Conservation (phyloP, 2,113 vertebrate species). For the Cyphomyrus discorhynchus region DNA sequence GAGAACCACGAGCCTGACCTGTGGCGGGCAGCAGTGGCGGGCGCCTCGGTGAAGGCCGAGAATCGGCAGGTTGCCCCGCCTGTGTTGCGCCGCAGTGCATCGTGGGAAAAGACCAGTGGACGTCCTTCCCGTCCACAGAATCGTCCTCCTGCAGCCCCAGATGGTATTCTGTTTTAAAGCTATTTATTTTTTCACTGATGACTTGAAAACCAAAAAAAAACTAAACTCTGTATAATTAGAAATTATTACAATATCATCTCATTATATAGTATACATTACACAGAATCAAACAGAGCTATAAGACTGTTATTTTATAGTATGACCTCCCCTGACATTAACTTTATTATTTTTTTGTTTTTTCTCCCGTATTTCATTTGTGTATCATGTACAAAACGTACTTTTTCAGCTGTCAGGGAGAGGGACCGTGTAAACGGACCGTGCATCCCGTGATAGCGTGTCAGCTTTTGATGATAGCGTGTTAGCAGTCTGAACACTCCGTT, state of each 20-base stretch:
- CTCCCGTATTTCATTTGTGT: not conserved
- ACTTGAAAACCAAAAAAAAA: constrained; percentile 22
- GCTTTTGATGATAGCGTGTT: not conserved
- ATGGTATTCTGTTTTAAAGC: constrained; percentile 21
- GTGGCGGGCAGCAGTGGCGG: not conserved
- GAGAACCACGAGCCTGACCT: constrained; percentile 21
- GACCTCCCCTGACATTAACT: not conserved
- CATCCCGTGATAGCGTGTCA: not conserved
- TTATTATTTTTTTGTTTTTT: not conserved
- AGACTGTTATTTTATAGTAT: constrained; percentile 12
- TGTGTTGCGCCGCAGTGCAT: constrained; percentile 25
- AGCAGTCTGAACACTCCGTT: not conserved
- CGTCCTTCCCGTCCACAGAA: not conserved
- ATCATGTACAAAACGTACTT: not conserved
- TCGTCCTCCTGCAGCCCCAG: constrained; percentile 17
- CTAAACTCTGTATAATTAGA: not conserved
- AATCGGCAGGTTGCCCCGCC: constrained; percentile 22
- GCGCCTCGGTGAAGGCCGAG: constrained; percentile 7
- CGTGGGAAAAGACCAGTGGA: constrained; percentile 23
- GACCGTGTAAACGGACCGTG: not conserved
- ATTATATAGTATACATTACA: not conserved
- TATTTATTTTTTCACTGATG: constrained; percentile 25
- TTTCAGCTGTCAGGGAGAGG: not conserved
- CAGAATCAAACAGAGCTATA: not conserved
- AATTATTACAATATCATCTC: not conserved